Evolutionary conservation across 2,113 vertebrate species (phyloP).

Genomic region (Plecotus auritus): DNA sequence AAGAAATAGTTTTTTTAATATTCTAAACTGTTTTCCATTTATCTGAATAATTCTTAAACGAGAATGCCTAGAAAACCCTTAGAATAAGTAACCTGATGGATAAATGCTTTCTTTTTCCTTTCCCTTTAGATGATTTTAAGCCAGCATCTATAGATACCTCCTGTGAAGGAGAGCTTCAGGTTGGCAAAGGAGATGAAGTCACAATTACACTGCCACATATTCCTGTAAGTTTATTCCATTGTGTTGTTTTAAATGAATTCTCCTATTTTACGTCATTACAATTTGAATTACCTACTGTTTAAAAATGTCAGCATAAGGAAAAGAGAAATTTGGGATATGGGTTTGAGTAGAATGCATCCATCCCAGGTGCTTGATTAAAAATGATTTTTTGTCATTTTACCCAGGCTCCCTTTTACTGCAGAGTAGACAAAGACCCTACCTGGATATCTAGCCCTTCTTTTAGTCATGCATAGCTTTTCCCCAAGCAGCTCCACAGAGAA

Average conservation of each 20-base stretch:
- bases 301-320: neutral
- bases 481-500: neutral
- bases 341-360: neutral
- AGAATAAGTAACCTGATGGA: neutral
- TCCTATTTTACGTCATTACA: neutral
- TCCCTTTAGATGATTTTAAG: conserved; percentile 94
- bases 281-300: neutral
- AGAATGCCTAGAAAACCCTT: neutral
- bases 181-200: conserved; percentile 98
- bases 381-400: neutral
- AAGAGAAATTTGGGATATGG: neutral
- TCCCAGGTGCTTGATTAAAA: neutral
- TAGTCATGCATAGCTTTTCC: neutral
- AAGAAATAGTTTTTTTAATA: neutral
- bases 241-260: neutral
- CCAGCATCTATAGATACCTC: conserved; percentile 97
- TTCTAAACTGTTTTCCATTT: neutral
- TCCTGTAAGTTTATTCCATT: conserved; percentile 84
- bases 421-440: neutral
- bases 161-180: conserved; percentile 96
- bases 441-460: neutral
- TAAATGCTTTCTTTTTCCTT: conserved; percentile 48
- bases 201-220: conserved; percentile 98
- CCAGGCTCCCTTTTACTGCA: neutral
- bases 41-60: neutral